Conservation (phyloP, 2,888 invertebrate species). For the Troglohyphantes excavatus region DNA sequence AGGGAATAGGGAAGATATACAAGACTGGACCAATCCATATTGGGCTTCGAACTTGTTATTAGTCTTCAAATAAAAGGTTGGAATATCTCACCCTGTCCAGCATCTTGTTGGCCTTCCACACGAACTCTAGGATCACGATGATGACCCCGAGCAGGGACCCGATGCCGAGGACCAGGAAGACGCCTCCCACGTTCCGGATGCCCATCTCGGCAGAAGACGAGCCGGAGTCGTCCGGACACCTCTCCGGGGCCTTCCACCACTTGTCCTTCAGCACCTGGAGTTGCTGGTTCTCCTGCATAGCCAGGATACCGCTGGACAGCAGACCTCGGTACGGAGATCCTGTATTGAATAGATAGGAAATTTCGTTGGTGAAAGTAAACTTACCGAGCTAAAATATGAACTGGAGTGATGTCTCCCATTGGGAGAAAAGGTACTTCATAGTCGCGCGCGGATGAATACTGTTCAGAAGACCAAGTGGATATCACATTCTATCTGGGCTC, state of each 20-base stretch:
- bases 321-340: conserved; percentile 97
- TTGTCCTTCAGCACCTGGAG: conserved; percentile 87
- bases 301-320: conserved; percentile 96
- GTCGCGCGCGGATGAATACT: no score
- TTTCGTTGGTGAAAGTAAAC: no score
- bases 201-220: conserved; percentile 81
- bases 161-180: conserved; percentile 79
- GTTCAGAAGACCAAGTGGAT: no score
- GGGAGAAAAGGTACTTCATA: no score
- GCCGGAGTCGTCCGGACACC: conserved; percentile 79
- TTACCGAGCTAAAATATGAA: no score
- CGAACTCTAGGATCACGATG: conserved; percentile 67
- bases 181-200: conserved; percentile 79
- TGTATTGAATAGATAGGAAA: no score
- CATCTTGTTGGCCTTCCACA: conserved; percentile 75
- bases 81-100: conserved; percentile 63
- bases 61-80: no score
- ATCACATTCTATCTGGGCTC: no score
- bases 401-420: no score
- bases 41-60: no score
- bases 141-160: conserved; percentile 61
- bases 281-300: conserved; percentile 96
- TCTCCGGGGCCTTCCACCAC: conserved; percentile 90
- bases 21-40: no score
- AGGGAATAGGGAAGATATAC: no score